Conservation (phyloP, 2,113 vertebrate genomes). For the Otocyon megalotis region DNA sequence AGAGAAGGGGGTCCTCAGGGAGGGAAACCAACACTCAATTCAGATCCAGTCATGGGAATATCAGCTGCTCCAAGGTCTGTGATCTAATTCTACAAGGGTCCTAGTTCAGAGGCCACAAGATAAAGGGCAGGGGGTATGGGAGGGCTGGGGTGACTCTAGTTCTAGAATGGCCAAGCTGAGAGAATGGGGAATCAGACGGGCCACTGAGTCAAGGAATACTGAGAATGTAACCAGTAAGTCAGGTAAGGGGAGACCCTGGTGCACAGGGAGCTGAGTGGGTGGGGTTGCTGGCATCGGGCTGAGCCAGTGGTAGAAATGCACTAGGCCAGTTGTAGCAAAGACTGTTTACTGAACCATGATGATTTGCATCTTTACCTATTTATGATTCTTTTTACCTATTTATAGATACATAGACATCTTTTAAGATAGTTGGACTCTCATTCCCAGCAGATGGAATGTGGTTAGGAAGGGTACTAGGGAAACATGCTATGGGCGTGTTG, state of each 20-base stretch:
- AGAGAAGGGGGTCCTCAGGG: no score
- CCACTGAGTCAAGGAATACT: background rate
- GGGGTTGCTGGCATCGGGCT: fast-evolving
- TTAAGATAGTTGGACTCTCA: background rate
- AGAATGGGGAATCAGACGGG: no score
- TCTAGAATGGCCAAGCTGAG: background rate
- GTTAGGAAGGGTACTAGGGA: background rate
- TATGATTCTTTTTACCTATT: background rate
- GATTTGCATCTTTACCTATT: background rate
- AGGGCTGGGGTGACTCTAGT: background rate
- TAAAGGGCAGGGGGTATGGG: background rate
- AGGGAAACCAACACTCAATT: background rate
- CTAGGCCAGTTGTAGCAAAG: background rate
- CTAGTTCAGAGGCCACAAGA: no score
- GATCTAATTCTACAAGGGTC: background rate
- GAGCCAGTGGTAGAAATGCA: background rate
- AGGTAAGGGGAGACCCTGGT: background rate
- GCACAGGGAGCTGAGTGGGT: background rate
- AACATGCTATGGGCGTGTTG: background rate
- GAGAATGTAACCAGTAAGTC: background rate
- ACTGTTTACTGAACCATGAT: background rate
- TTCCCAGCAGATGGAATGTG: background rate
- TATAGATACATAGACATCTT: background rate
- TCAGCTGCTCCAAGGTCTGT: background rate
- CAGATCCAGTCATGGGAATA: fast-evolving